Evolutionary conservation across 2,113 vertebrate species (phyloP), one percentile per base, ranked within the genome.

Genomic region (Chascanopsetta lugubris): DNA sequence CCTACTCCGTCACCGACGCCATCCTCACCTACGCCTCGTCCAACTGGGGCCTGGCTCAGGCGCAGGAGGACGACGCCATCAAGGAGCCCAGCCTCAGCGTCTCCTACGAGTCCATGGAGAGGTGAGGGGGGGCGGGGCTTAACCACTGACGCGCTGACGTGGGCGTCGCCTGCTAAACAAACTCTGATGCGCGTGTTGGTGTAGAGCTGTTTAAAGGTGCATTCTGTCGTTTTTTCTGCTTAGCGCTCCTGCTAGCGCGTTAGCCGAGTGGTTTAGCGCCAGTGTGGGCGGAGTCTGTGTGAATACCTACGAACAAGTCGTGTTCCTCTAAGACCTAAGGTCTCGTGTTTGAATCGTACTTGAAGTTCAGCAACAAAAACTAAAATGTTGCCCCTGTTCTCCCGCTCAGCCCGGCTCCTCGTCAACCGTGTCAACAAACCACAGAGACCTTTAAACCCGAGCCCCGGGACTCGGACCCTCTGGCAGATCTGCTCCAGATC

Each of bases 21-120:
- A 97, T 99, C 83, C 93, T 98, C 49, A 93, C 71, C 25, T 95
- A 97, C 0, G 96, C 95, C 61, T 94, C 94, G 43, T 98, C 94
- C 56, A 94, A 96, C 76, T 92, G 87, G 0, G 96, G 94, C 47
- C 93, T 94, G 82, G 93, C 69, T 67, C 95, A 96, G 87, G 94
- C 71, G 51, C 96, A 95, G 87, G 93, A 96, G 65, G 95, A 95
- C 4, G 83, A 77, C 0, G 22, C 63, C 27, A 15, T 47, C 50
- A 84, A 80, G 54, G 88, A 92, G 69, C 75, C 69, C 0, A 87
- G 82, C 60, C 30, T 85, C 25, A 77, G 60, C 0, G 49, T 93
- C 56, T 77, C 91, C 0, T 93, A 93, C 17, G 93, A 93, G 80
- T 93, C 92, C 36, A 79, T 85, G 79, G 92, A 93, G 38, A 92